Percentiles rank a stretch among this genome's conserved stretches.
These are phyloP conservation scores for Solea senegalensis DNA, from an alignment of 2,113 vertebrate species.

Conservation along the genomic window DNA sequence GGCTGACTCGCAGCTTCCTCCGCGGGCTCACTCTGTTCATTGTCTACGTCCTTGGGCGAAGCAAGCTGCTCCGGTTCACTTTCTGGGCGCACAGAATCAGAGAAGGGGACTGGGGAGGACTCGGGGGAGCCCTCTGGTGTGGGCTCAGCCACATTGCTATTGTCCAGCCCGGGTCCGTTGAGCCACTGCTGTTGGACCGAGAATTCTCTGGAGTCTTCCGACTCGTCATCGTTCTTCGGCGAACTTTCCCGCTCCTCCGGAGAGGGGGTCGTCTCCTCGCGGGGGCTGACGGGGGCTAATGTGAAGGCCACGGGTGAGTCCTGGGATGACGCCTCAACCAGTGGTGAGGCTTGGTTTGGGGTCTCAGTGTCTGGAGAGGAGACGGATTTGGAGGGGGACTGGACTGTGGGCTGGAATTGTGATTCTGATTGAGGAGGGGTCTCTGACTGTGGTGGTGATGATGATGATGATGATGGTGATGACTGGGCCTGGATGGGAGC, in stretches of 20 bases:
- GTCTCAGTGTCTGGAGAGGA: conserved; percentile 43
- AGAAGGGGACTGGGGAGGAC: conserved; percentile 28
- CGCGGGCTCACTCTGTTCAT: conserved; percentile 93
- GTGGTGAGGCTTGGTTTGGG: conserved; percentile 31
- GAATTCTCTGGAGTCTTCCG: conserved; percentile 34
- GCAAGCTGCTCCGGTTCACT: conserved; percentile 72
- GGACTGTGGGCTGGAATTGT: conserved; percentile 6
- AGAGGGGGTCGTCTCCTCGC: conserved; percentile 83
- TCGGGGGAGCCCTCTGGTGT: conserved; percentile 50
- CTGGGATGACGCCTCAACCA: conserved; percentile 69
- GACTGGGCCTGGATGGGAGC: conserved; percentile 9
- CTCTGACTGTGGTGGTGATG: conserved; percentile 11
- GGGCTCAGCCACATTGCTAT: conserved; percentile 62
- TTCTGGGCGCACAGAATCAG: conserved; percentile 57
- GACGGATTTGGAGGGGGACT: conserved; percentile 21
- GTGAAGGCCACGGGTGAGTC: conserved; percentile 86
- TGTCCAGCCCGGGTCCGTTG: conserved; percentile 89
- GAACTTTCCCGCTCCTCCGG: conserved; percentile 78
- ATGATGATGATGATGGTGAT: too few species aligned
- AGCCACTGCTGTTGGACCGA: conserved; percentile 78
- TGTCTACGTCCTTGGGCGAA: conserved; percentile 86
- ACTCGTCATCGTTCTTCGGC: conserved; percentile 47
- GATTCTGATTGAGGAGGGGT: conserved; percentile 39
- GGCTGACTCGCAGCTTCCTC: conserved; percentile 96
- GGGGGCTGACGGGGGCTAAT: conserved; percentile 82